These are phyloP conservation scores for Baccha elongata DNA, from an alignment of 2,888 invertebrate species.

Conservation along the genomic window DNA sequence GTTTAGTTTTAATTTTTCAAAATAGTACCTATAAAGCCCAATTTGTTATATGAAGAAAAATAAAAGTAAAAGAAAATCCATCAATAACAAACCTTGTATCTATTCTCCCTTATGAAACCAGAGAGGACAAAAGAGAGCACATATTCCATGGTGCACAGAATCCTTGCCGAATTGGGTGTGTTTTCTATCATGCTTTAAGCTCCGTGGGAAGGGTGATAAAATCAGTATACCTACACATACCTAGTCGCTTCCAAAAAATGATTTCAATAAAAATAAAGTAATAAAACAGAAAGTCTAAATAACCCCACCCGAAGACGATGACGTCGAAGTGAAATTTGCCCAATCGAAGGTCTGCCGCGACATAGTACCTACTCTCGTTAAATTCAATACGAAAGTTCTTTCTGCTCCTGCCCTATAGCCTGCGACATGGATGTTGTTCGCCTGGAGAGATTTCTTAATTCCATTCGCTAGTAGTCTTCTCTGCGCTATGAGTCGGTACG, in stretches of 20 bases:
- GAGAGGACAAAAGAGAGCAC: background rate
- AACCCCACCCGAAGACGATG: conserved; percentile 35
- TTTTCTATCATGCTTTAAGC: conserved; percentile 16
- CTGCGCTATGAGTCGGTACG: conserved; percentile 72
- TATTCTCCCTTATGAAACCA: background rate
- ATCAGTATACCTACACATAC: conserved; percentile 49
- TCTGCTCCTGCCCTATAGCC: no score
- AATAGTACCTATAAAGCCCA: no score
- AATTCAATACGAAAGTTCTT: conserved; percentile 18
- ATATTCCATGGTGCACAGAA: conserved; percentile 46
- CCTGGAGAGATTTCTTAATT: conserved; percentile 41
- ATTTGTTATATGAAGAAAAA: no score
- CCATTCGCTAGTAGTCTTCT: conserved; percentile 56
- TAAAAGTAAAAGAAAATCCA: no score
- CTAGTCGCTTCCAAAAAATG: conserved; percentile 11
- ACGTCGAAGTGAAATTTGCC: conserved; percentile 4
- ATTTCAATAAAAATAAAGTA: background rate
- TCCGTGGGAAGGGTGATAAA: conserved; percentile 24
- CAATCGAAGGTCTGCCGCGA: conserved; percentile 6
- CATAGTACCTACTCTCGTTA: conserved; percentile 18
- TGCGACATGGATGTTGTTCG: conserved; percentile 44
- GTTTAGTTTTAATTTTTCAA: no score
- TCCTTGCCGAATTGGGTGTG: conserved; percentile 56
- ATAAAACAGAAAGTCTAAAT: background rate
- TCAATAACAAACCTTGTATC: no score